phyloP scores from a whole-genome alignment of 2,113 vertebrate genomes.

The Procavia capensis region DNA sequence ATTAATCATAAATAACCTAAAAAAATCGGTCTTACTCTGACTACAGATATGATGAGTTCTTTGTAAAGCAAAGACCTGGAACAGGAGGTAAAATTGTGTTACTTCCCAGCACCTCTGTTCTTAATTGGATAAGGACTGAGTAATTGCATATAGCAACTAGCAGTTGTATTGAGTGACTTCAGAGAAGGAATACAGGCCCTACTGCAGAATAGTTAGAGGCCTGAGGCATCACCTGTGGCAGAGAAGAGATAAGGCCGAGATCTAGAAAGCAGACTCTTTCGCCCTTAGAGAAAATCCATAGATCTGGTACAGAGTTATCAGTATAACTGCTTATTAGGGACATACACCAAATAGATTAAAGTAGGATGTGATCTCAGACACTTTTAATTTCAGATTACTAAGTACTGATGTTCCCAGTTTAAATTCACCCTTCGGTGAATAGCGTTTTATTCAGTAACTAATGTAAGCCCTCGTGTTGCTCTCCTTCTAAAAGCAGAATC shows the following conservation, averaged over 20 bases:
- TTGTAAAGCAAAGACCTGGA: neutral
- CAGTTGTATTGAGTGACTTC: neutral
- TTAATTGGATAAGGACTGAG: neutral
- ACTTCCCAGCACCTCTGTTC: neutral
- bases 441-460: neutral
- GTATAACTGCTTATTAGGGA: neutral
- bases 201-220: neutral
- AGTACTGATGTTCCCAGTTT: neutral
- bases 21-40: neutral
- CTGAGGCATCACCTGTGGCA: neutral
- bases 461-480: neutral
- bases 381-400: constrained; percentile 2
- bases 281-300: neutral
- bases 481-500: neutral
- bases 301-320: neutral
- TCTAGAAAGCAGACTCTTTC: neutral
- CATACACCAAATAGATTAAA: neutral
- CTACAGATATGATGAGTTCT: neutral
- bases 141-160: neutral
- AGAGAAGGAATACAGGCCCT: neutral
- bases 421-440: constrained; percentile 21
- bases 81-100: neutral
- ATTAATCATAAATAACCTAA: neutral
- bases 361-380: neutral
- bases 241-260: neutral